Evolutionary conservation across 2,797 vertebrate species (phyloP).

Genomic region (Micropoecilia bifurca): DNA sequence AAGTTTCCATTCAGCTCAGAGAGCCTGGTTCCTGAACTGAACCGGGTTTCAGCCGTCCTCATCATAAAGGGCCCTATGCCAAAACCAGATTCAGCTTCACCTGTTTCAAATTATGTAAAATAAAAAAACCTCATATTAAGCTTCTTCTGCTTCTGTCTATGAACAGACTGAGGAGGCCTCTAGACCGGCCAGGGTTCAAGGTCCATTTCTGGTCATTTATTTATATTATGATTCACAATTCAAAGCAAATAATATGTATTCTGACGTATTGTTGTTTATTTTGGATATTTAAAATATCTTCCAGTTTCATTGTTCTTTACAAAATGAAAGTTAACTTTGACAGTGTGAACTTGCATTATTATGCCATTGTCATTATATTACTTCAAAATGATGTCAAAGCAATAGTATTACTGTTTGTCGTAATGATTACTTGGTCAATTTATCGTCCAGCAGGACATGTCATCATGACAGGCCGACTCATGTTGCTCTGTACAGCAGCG

Average conservation of each 20-base stretch:
- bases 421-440: too few relatives aligned
- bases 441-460: too few relatives aligned
- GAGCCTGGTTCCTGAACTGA: constrained; percentile 27
- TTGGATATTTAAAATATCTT: too few relatives aligned
- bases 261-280: too few relatives aligned
- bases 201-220: neutral
- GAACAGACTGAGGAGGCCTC: constrained; percentile 41
- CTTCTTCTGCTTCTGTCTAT: constrained; percentile 15
- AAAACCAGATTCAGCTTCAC: neutral
- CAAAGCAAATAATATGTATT: neutral
- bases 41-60: constrained; percentile 22
- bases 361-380: too few relatives aligned
- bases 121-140: too few relatives aligned
- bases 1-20: constrained; percentile 54
- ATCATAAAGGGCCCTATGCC: constrained; percentile 38
- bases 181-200: neutral
- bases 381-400: too few relatives aligned
- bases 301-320: neutral
- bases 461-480: neutral
- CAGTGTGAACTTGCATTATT: too few relatives aligned
- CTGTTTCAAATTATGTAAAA: neutral
- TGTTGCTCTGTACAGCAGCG: neutral
- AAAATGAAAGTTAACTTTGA: too few relatives aligned
- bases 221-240: neutral
- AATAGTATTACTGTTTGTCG: too few relatives aligned